Evolutionary conservation across 1,140 invertebrate species (phyloP).

Genomic region (Solenopsis invicta): DNA sequence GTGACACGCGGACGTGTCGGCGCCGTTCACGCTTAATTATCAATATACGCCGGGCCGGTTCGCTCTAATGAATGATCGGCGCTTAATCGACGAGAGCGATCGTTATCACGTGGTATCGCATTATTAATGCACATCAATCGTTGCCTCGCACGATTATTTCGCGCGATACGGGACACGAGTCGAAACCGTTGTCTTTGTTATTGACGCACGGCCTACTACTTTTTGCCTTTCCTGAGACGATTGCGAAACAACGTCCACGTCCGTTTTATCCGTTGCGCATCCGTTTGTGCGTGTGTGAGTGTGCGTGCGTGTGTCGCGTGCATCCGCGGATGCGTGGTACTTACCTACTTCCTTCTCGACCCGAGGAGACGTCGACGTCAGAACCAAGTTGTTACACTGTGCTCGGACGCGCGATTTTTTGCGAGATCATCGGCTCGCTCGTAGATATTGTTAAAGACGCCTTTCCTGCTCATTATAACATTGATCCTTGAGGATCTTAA

Average conservation of each 20-base stretch:
- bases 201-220: neutral
- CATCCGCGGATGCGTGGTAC: slow-evolving; percentile 18
- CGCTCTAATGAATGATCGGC: slow-evolving; percentile 17
- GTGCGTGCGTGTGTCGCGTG: neutral
- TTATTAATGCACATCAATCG: slow-evolving; percentile 29
- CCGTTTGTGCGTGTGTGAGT: neutral
- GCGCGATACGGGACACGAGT: neutral
- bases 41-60: neutral
- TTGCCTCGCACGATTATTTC: neutral
- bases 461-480: neutral
- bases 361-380: slow-evolving; percentile 28
- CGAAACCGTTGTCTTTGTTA: neutral
- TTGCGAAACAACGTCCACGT: slow-evolving; percentile 29
- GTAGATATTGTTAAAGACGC: neutral
- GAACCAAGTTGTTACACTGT: neutral
- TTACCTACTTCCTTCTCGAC: slow-evolving; percentile 61
- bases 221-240: slow-evolving; percentile 13
- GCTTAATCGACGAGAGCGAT: slow-evolving; percentile 17
- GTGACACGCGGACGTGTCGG: neutral
- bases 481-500: neutral
- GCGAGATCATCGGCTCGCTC: slow-evolving; percentile 22
- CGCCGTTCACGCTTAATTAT: slow-evolving; percentile 34
- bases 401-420: neutral
- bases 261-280: slow-evolving; percentile 3
- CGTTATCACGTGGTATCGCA: slow-evolving; percentile 38